Evolutionary conservation across 1,140 invertebrate species (phyloP), one percentile per base, ranked within the genome.

Genomic region (Psilanteris sp.): DNA sequence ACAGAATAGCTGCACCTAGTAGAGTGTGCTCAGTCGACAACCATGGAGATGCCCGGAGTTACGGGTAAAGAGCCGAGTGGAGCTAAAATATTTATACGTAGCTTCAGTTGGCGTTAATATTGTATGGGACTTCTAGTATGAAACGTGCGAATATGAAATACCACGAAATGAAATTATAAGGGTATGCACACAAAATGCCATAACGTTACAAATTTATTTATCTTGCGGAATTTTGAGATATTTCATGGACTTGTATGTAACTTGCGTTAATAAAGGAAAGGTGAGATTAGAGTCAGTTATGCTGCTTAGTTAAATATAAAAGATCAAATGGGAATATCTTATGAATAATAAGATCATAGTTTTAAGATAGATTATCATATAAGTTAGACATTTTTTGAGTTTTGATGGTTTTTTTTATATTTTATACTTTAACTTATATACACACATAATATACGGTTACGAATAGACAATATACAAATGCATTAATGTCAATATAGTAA

Each of bases 121-220:
- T 66, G 20, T 39, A 74, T 52, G 31, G 61, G 54, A 61, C 43
- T 54, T 61, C 16, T 29, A 54, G 44, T 32, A 24, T 22, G 61
- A 52, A 67, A 74, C 46, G 71, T 46, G 37, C 46, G 61, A 67
- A 74, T 67, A 67, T 61, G 54, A 61, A 72, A 72, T 64, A 57
- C 48, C 32, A 11, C 50, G 61, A 57, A 64, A 72, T 72, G 57
- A 72, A 72, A 72, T 72, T 64, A 52, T 61, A 67, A 66, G 54
- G 37, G 44, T 52, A 20, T 71, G 39, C 27, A n/a, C 34, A 41
- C 34, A 36, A 36, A 36, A 44, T 52, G 8, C 16, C 27, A 46
- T 36, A 34, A 36, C 26, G 10, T 50, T 18, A 36, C 41, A 27
- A 62, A 62, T 71, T 54, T 61, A 72, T 72, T 72, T 72, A 57